Evolutionary conservation across 2,797 vertebrate genomes (phyloP).

Genomic region (Parambassis ranga): DNA sequence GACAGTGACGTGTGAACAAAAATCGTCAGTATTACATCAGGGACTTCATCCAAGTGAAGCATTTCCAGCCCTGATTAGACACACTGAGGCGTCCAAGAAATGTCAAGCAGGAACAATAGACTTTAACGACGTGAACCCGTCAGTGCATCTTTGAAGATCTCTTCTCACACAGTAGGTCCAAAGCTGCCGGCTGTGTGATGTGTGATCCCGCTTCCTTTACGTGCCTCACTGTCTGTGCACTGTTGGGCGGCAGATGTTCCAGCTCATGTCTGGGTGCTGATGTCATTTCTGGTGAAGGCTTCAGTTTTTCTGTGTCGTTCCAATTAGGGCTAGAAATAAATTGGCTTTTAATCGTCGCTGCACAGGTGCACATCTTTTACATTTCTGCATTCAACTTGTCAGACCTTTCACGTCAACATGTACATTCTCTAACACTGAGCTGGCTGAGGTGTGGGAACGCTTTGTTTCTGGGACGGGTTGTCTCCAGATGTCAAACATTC

Average conservation of each 20-base stretch:
- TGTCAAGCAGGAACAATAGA: constrained; percentile 36
- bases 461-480: too few species aligned
- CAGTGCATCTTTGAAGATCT: constrained; percentile 23
- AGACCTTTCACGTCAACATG: too few species aligned
- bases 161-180: constrained; percentile 21
- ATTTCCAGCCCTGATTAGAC: constrained; percentile 47
- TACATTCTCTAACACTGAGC: too few species aligned
- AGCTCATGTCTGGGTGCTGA: constrained; percentile 55
- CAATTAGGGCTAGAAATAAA: too few species aligned
- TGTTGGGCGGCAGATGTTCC: constrained; percentile 40
- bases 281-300: constrained; percentile 61
- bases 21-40: constrained; percentile 33
- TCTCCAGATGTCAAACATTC: too few species aligned
- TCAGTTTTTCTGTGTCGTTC: constrained; percentile 30
- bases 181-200: background rate
- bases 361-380: too few species aligned
- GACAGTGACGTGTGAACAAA: constrained; percentile 7
- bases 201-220: constrained; percentile 19
- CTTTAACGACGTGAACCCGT: constrained; percentile 33
- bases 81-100: constrained; percentile 19
- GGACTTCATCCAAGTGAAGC: constrained; percentile 38
- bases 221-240: constrained; percentile 23
- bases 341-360: too few species aligned
- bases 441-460: too few species aligned
- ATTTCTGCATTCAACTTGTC: too few species aligned